A percentile compares a stretch with the other conserved stretches of the same genome.
These are phyloP conservation scores for Lucinisca nassula DNA, from an alignment of 2,888 invertebrate genomes.

Conservation along the genomic window DNA sequence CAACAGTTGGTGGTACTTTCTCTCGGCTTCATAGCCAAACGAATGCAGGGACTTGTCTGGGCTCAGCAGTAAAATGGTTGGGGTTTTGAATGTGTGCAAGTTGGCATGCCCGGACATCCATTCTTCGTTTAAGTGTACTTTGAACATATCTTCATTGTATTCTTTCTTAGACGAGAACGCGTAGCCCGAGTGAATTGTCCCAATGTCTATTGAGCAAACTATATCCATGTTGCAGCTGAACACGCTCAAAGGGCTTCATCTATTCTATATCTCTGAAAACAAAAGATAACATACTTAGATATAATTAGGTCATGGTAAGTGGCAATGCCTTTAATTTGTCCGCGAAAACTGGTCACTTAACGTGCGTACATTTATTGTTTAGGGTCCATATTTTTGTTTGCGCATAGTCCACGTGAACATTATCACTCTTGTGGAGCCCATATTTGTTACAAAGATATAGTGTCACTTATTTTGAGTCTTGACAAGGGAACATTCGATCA, in stretches of 20 bases:
- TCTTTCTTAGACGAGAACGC: constrained; percentile 68
- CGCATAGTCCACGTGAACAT: too few relatives aligned
- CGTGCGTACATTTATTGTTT: too few relatives aligned
- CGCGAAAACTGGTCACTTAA: too few relatives aligned
- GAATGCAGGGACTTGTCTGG: constrained; percentile 70
- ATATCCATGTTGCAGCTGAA: constrained; percentile 44
- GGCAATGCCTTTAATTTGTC: too few relatives aligned
- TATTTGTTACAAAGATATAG: too few relatives aligned
- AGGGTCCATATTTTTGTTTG: too few relatives aligned
- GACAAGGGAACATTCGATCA: too few relatives aligned
- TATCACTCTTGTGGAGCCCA: not conserved
- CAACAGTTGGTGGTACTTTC: constrained; percentile 69
- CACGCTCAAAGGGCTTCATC: not conserved
- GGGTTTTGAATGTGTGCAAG: constrained; percentile 70
- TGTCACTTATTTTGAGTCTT: too few relatives aligned
- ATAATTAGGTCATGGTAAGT: too few relatives aligned
- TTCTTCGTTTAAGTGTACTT: constrained; percentile 71
- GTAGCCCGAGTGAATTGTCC: constrained; percentile 70
- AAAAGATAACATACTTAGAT: too few relatives aligned
- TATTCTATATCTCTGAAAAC: not conserved
- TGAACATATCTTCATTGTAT: constrained; percentile 57
- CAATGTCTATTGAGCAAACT: constrained; percentile 62
- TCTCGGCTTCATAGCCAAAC: constrained; percentile 76
- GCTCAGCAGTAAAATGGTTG: constrained; percentile 65
- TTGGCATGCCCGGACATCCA: constrained; percentile 77